phyloP scores from a whole-genome alignment of 2,797 vertebrate genomes.

The Takifugu ocellatus region DNA sequence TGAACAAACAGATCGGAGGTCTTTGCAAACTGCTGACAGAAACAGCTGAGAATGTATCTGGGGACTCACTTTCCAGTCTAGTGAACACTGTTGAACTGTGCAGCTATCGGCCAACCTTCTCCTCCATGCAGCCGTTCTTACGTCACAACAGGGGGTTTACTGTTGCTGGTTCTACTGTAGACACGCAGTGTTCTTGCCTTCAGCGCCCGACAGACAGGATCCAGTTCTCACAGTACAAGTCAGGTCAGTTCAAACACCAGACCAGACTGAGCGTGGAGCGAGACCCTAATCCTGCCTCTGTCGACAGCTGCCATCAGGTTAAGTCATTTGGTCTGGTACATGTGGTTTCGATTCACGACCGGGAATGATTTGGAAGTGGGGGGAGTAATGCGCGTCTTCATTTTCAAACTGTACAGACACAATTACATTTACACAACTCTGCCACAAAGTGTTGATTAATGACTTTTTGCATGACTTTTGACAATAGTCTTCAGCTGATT shows the following conservation, averaged over 20 bases:
- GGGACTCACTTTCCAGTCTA: conserved; percentile 34
- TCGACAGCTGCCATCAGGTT: conserved; percentile 6
- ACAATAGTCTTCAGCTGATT: too few relatives aligned
- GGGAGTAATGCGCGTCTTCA: too few relatives aligned
- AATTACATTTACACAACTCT: too few relatives aligned
- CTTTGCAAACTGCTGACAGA: conserved; percentile 41
- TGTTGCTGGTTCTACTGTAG: too few relatives aligned
- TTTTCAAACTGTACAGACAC: too few relatives aligned
- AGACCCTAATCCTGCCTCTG: conserved; percentile 7
- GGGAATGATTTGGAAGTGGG: too few relatives aligned
- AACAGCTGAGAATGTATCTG: conserved; percentile 63
- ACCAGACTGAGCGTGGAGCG: conserved; percentile 6
- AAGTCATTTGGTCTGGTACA: conserved; percentile 14
- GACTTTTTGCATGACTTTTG: too few relatives aligned
- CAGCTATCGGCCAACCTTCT: conserved; percentile 21
- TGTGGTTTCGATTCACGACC: conserved; percentile 1
- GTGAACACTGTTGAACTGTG: conserved; percentile 19
- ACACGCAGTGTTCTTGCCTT: too few relatives aligned
- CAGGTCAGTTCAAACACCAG: conserved; percentile 32
- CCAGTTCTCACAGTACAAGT: conserved; percentile 10
- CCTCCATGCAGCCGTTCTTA: conserved; percentile 9
- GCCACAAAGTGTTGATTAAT: too few relatives aligned
- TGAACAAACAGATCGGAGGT: conserved; percentile 52
- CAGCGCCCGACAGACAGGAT: conserved; percentile 24
- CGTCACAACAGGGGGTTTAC: too few relatives aligned